Base-by-base conservation (phyloP, 2,797 vertebrate genomes). In the Labeo calbasu region DNA sequence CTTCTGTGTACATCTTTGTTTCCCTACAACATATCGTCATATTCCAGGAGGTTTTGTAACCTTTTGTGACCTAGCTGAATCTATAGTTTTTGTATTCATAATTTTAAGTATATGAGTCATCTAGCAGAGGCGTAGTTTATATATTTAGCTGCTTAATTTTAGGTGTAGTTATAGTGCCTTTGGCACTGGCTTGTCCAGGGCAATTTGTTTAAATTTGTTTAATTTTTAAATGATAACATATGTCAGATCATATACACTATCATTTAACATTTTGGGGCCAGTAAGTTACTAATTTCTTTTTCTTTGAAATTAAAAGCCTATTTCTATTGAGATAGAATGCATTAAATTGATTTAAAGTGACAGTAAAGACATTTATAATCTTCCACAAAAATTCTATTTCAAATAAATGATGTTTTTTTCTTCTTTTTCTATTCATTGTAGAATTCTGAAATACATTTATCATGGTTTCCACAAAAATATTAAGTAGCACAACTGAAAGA, bases 21-120 rank as follows among this genome's bases (percentile, higher is more conserved):
- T 59, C 25, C 25, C 9, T 77, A 17, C 21, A 51, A 40, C 40
- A 46, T 65, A 48, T 69, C 14, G 36, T 69, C 12, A 23, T 8
- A 25, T 40, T 23, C 28, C n/a, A 9, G 28, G 51, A 76, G n/a
- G 32, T 46, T 77, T 77, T 77, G 21, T 76, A 59, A 77, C 13
- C 7, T 59, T 59, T 77, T 77, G 8, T 17, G 36, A 19, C 14
- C 21, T 10, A 11, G 36, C 55, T 7, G 2, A 25, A 61, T 61
- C 55, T 46, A 12, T 61, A 77, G 72, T n/a, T 43, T 65, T 59
- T 17, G 55, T 46, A 43, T 77, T 76, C n/a, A 46, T 61, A 17
- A 59, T 46, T 77, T 25, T 17, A 61, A 46, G 40, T 17, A 77
- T 46, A 46, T 46, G 21, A 61, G 15, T 77, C 75, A 43, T 77